Evolutionary conservation across 2,797 vertebrate species (phyloP).

Genomic region (Danio jaintianensis): DNA sequence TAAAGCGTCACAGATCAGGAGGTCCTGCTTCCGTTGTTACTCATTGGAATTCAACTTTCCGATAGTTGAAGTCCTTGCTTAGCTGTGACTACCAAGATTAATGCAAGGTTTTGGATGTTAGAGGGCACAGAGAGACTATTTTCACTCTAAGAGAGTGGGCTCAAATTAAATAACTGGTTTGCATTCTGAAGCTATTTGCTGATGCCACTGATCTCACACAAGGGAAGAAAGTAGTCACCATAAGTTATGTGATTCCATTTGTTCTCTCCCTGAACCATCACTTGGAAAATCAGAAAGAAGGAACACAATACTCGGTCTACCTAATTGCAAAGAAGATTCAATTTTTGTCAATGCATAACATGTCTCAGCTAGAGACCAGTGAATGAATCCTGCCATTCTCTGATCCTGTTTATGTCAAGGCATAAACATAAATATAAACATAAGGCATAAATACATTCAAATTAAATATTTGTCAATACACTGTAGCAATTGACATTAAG

Average conservation of each 20-base stretch:
- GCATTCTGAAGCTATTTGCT: too few species aligned
- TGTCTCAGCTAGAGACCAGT: constrained; percentile 37
- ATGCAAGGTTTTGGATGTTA: constrained; percentile 49
- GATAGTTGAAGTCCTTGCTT: constrained; percentile 58
- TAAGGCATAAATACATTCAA: too few species aligned
- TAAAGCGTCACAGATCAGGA: constrained; percentile 55
- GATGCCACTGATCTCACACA: too few species aligned
- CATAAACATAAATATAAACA: too few species aligned
- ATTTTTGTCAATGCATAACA: constrained; percentile 62
- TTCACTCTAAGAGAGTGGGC: too few species aligned
- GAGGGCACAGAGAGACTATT: constrained; percentile 30
- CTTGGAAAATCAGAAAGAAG: constrained; percentile 54
- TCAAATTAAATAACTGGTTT: too few species aligned
- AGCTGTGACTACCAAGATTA: constrained; percentile 52
- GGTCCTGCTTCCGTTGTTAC: too few species aligned
- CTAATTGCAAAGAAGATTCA: constrained; percentile 60
- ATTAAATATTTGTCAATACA: too few species aligned
- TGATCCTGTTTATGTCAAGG: constrained; percentile 62
- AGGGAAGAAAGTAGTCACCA: too few species aligned
- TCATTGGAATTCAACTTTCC: constrained; percentile 59
- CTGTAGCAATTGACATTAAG: too few species aligned
- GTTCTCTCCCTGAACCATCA: constrained; percentile 62
- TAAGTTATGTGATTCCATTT: not conserved
- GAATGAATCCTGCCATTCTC: constrained; percentile 56
- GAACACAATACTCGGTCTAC: constrained; percentile 50